These are phyloP conservation scores for Pachyseris speciosa DNA, from an alignment of 64 coral and sea anemone genomes.

Conservation along the genomic window DNA sequence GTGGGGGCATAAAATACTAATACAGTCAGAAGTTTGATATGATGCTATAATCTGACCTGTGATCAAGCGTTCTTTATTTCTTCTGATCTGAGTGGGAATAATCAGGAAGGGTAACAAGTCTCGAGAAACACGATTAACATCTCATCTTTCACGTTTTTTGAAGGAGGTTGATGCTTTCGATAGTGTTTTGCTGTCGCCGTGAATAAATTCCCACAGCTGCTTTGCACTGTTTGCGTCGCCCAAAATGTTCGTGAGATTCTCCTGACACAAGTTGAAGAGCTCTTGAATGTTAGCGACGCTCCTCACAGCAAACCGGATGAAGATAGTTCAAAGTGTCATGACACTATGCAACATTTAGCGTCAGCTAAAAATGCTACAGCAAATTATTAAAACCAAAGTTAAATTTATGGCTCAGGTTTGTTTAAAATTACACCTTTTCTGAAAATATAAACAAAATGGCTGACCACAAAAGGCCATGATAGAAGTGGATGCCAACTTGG, in stretches of 20 bases:
- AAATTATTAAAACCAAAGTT: too few relatives aligned
- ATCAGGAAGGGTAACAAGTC: neutral
- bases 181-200: conserved; percentile 13
- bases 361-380: neutral
- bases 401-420: too few relatives aligned
- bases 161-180: neutral
- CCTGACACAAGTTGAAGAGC: conserved; percentile 22
- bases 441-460: too few relatives aligned
- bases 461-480: too few relatives aligned
- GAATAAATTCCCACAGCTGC: conserved; percentile 77
- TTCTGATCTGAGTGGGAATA: too few relatives aligned
- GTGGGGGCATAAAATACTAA: too few relatives aligned
- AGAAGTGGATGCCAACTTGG: too few relatives aligned
- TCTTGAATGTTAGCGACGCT: conserved; percentile 58
- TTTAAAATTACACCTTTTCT: too few relatives aligned
- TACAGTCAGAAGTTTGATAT: too few relatives aligned
- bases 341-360: neutral
- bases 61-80: too few relatives aligned
- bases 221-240: conserved; percentile 61
- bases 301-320: conserved; percentile 66
- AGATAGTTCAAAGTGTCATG: neutral
- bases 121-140: neutral
- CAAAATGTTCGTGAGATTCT: conserved; percentile 50
- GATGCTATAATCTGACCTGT: too few relatives aligned
- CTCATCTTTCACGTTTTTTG: neutral